Conservation (phyloP, 2,888 invertebrate species). For the Scaptomyza cyrtandrae region DNA sequence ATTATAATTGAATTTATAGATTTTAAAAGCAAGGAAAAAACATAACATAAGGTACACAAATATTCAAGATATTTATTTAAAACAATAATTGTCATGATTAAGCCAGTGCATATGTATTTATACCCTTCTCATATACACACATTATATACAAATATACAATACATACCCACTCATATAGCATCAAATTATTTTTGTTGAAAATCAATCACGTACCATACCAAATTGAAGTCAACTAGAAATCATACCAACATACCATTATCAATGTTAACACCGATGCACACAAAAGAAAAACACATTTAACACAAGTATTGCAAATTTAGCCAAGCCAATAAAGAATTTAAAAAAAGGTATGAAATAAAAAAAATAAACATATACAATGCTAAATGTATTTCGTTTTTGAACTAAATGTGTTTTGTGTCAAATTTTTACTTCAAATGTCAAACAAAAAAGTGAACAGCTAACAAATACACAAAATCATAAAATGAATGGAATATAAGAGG, state of each 20-base stretch:
- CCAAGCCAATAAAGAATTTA: conserved; percentile 52
- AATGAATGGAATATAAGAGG: conserved; percentile 56
- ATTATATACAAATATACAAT: conserved; percentile 46
- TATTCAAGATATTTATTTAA: conserved; percentile 68
- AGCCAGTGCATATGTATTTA: conserved; percentile 73
- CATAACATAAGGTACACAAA: conserved; percentile 18
- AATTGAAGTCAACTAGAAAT: conserved; percentile 33
- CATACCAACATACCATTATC: conserved; percentile 21
- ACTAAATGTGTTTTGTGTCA: conserved; percentile 76
- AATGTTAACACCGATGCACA: conserved; percentile 14
- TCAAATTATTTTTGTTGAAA: conserved; percentile 41
- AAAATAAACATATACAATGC: conserved; percentile 50
- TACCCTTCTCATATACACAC: conserved; percentile 71
- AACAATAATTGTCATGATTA: conserved; percentile 68
- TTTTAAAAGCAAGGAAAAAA: conserved; percentile 47
- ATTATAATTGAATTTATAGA: conserved; percentile 79
- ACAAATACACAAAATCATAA: conserved; percentile 45
- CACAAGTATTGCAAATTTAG: conserved; percentile 56
- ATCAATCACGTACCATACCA: conserved; percentile 41
- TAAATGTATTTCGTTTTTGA: conserved; percentile 74
- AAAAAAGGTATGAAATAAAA: conserved; percentile 30
- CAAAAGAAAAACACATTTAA: conserved; percentile 20
- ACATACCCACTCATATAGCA: conserved; percentile 55
- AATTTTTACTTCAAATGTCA: conserved; percentile 75
- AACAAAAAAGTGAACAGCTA: conserved; percentile 50